Evolutionary conservation across 2,888 invertebrate species (phyloP), one percentile per base, ranked within the genome.

Genomic region (Rotaria macrura): DNA sequence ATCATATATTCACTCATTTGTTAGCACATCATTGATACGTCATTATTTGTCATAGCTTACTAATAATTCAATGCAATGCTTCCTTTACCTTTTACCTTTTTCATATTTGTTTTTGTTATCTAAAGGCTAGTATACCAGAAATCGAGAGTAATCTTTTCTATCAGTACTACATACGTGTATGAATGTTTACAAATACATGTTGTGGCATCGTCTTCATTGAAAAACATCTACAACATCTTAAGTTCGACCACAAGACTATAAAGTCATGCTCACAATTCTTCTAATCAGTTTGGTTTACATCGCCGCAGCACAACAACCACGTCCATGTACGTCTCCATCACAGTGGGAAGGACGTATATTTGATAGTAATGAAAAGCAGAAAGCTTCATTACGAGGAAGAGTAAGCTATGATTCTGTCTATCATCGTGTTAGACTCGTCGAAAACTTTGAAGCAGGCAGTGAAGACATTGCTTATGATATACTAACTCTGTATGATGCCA

Each of bases 401-500:
- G 49, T 86, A 29, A 72, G 84, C 12, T 86, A 86, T 43, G 86
- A 86, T 85, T 17, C 84, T 34, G 40, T 57, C 23, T 85, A 86
- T 79, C 84, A 85, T 65, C 86, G 86, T 84, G 83, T 57, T 49
- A 55, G 86, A 83, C n/a, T 86, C 29, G 54, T 86, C 72, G 86
- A 86, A 54, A 83, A 85, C n/a, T 7, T 83, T 43, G 29, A 57
- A 54, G 9, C 57, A 7, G 65, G 83, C 23, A 55, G 34, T 65
- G 38, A 86, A 83, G 85, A 85, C 20, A n/a, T 85, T n/a, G 65
- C 25, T 43, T 85, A 83, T 40, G 86, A 86, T 85, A 40, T 85
- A 38, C 43, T 86, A 0, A 25, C 83, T 14, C 54, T 86, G 10
- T 84, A 74, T 40, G 54, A 83, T 40, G 40, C 84, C n/a, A 23